phyloP scores from a whole-genome alignment of 2,113 vertebrate species.

The Heterotilapia buettikoferi region DNA sequence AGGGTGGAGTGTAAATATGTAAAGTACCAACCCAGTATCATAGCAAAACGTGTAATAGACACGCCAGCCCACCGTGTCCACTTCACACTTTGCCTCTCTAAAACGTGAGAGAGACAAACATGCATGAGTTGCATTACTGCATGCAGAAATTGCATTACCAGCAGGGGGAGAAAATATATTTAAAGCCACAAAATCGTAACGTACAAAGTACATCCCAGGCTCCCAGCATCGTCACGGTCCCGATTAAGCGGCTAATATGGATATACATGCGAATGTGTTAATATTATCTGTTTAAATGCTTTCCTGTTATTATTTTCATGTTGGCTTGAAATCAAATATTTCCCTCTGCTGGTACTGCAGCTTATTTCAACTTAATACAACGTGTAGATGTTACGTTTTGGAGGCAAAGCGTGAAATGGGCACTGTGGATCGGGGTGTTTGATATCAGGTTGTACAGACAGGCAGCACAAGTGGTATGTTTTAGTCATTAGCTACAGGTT shows the following conservation, averaged over 20 bases:
- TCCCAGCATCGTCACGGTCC: rapidly evolving
- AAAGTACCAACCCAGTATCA: neutral
- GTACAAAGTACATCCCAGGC: rapidly evolving
- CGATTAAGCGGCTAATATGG: neutral
- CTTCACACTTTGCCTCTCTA: neutral
- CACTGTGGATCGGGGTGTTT: neutral
- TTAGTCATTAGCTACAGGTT: neutral
- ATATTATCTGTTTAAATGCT: neutral
- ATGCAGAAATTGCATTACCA: neutral
- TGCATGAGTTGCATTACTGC: neutral
- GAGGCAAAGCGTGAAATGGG: neutral
- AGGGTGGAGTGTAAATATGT: neutral
- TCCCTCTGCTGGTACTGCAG: neutral
- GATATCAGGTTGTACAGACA: neutral
- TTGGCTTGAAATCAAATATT: rapidly evolving
- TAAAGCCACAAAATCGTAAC: neutral
- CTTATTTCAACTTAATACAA: neutral
- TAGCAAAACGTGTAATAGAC: neutral
- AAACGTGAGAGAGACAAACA: neutral
- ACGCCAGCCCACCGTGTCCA: neutral
- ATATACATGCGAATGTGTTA: neutral
- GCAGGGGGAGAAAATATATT: neutral
- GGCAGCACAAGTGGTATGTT: neutral
- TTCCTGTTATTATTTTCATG: neutral
- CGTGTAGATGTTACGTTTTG: neutral